Conservation (phyloP, 23 tunicate genomes). For the Ciona savignyi region DNA sequence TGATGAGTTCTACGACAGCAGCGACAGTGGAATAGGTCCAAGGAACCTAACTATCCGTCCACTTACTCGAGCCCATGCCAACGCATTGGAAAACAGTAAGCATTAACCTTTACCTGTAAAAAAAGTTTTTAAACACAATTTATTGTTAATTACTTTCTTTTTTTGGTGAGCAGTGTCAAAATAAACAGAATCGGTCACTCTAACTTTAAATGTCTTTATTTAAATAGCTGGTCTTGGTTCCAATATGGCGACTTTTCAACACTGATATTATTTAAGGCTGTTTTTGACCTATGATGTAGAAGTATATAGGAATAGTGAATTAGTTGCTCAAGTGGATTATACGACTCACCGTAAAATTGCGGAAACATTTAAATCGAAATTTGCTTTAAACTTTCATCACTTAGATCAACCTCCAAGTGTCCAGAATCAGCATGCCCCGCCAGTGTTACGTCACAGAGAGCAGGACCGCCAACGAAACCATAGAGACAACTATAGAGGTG, state of each 20-base stretch:
- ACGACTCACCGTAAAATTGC: too few relatives aligned
- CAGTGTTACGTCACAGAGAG: background rate
- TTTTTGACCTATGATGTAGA: too few relatives aligned
- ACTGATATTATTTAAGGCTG: too few relatives aligned
- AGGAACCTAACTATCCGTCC: conserved; percentile 81
- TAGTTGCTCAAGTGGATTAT: too few relatives aligned
- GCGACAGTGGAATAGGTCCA: conserved; percentile 97
- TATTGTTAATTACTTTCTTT: background rate
- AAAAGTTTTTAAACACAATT: background rate
- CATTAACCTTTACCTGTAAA: too few relatives aligned
- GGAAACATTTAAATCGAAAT: too few relatives aligned
- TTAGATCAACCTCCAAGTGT: background rate
- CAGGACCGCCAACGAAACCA: background rate
- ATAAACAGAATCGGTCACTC: background rate
- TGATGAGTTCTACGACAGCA: conserved; percentile 77
- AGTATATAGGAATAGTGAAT: too few relatives aligned
- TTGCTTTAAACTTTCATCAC: too few relatives aligned
- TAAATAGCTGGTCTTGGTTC: too few relatives aligned
- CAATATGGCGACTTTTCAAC: too few relatives aligned
- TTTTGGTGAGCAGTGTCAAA: background rate
- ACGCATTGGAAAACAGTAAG: conserved; percentile 2
- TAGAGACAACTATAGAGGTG: too few relatives aligned
- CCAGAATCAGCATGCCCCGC: background rate
- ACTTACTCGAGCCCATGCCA: conserved; percentile 64
- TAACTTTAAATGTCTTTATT: too few relatives aligned